Evolutionary conservation across 2,113 vertebrate genomes (phyloP).

Genomic region (Pitta sordida): DNA sequence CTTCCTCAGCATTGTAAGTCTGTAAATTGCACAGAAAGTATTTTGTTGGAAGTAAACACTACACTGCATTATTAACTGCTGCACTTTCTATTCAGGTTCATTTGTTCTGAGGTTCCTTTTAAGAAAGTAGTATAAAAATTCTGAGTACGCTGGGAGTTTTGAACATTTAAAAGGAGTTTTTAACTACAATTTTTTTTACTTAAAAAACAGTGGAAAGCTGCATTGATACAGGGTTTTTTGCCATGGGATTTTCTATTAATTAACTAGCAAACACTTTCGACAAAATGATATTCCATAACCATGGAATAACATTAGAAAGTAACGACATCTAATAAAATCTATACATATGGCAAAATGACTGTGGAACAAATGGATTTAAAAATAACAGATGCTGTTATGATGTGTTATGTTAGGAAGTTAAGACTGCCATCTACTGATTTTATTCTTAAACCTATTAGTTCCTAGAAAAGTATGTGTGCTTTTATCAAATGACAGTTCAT

Average conservation of each 20-base stretch:
- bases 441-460: conserved; percentile 62
- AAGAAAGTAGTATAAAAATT: conserved; percentile 6
- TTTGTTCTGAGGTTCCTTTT: conserved; percentile 26
- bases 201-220: not conserved
- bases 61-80: not conserved
- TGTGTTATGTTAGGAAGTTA: conserved; percentile 76
- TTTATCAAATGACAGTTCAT: conserved; percentile 71
- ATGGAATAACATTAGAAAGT: conserved; percentile 28
- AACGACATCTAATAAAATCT: conserved; percentile 41
- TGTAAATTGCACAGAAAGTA: conserved; percentile 39
- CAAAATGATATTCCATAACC: conserved; percentile 25
- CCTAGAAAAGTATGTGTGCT: conserved; percentile 21
- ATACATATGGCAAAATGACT: not conserved
- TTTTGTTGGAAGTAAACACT: conserved; percentile 3
- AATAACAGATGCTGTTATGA: conserved; percentile 1
- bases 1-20: conserved; percentile 42
- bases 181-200: not conserved
- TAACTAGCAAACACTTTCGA: conserved; percentile 38
- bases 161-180: not conserved
- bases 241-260: not conserved
- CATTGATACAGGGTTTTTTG: not conserved
- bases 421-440: conserved; percentile 95
- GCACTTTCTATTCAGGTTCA: not conserved
- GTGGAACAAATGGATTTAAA: not conserved
- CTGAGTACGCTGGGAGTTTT: not conserved